A percentile compares a stretch with the other conserved stretches of the same genome.
These are phyloP conservation scores for Crotalus tigris DNA, from an alignment of 2,113 vertebrate species.

Conservation along the genomic window DNA sequence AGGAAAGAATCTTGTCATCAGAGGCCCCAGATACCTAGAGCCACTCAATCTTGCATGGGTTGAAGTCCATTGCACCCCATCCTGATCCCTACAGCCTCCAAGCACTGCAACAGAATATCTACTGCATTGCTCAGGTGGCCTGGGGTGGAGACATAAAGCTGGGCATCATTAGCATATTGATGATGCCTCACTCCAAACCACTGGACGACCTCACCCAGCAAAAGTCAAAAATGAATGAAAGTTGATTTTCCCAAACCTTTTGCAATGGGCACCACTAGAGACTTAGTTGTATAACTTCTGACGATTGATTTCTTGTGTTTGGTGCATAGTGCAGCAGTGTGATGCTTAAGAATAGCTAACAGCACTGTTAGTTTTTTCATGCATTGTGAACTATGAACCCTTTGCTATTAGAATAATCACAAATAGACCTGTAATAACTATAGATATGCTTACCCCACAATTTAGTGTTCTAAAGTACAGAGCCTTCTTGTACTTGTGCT, in stretches of 20 bases:
- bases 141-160: neutral
- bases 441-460: conserved; percentile 21
- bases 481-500: conserved; percentile 27
- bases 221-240: neutral
- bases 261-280: neutral
- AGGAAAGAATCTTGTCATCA: neutral
- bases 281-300: neutral
- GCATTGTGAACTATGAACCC: conserved; percentile 24
- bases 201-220: neutral
- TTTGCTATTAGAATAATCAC: conserved; percentile 9
- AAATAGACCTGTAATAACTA: neutral
- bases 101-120: neutral
- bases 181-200: neutral
- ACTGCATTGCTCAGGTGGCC: neutral
- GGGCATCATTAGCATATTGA: neutral
- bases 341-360: neutral
- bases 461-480: conserved; percentile 40
- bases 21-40: neutral
- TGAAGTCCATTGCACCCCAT: neutral
- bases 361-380: conserved; percentile 18
- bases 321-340: neutral
- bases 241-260: neutral
- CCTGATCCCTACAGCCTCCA: neutral
- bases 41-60: neutral
- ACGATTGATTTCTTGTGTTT: neutral